These are phyloP conservation scores for Meteorus colon DNA, from an alignment of 2,888 invertebrate genomes.

Conservation along the genomic window DNA sequence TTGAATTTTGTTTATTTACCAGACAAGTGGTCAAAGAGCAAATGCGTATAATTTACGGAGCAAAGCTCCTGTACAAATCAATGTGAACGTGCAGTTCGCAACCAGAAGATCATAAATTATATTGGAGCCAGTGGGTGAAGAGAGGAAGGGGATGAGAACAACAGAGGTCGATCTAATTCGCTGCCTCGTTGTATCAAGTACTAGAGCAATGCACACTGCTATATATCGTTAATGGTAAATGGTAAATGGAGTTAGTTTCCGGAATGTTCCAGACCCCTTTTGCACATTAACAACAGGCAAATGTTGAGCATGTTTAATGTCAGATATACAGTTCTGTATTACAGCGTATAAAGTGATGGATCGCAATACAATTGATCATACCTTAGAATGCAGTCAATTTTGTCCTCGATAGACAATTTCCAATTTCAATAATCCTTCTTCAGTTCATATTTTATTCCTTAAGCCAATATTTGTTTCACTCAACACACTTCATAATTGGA, in stretches of 20 bases:
- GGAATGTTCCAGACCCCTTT: constrained; percentile 59
- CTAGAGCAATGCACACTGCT: constrained; percentile 42
- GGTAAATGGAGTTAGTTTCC: constrained; percentile 64
- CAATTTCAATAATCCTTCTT: too few species aligned
- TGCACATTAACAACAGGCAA: constrained; percentile 58
- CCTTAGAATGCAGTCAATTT: too few species aligned
- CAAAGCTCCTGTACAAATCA: constrained; percentile 51
- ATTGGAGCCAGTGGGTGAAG: constrained; percentile 57
- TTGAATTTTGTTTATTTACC: not conserved
- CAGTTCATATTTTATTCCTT: too few species aligned
- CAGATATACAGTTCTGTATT: not conserved
- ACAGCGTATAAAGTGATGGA: not conserved
- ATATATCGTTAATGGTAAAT: constrained; percentile 25
- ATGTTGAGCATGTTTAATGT: constrained; percentile 15
- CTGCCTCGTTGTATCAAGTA: constrained; percentile 45
- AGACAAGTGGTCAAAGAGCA: not conserved
- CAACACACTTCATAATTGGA: too few species aligned
- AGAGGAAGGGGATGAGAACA: constrained; percentile 15
- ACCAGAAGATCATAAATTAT: constrained; percentile 58
- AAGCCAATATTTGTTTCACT: too few species aligned
- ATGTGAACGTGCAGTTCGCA: constrained; percentile 50
- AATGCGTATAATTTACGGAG: constrained; percentile 3
- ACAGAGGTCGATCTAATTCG: constrained; percentile 56
- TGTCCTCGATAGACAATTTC: too few species aligned
- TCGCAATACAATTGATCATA: not conserved